Conservation (phyloP, 2,888 invertebrate genomes). For the Dynastes maya region DNA sequence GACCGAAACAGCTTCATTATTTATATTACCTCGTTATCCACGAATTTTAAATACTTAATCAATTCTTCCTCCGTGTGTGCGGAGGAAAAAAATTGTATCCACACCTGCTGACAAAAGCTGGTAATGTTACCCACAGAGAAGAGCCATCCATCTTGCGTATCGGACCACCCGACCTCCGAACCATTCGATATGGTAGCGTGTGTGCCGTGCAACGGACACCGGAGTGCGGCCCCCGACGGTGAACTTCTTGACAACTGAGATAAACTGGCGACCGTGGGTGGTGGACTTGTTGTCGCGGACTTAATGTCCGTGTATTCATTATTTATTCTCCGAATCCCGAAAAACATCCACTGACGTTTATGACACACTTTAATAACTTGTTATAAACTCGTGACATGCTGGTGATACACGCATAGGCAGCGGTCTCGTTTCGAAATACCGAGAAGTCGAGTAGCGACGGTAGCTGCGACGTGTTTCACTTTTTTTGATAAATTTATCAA, state of each 20-base stretch:
- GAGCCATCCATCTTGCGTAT: slow-evolving; percentile 63
- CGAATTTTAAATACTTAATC: slow-evolving; percentile 54
- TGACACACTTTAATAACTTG: slow-evolving; percentile 55
- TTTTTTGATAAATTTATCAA: slow-evolving; percentile 9
- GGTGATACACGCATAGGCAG: background rate
- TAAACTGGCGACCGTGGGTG: slow-evolving; percentile 69
- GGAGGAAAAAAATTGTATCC: slow-evolving; percentile 52
- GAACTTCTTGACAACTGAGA: slow-evolving; percentile 66
- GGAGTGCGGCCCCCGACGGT: slow-evolving; percentile 64
- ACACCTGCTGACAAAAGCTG: slow-evolving; percentile 61
- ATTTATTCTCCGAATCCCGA: slow-evolving; percentile 61
- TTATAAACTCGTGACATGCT: slow-evolving; percentile 26
- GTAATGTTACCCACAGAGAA: slow-evolving; percentile 62
- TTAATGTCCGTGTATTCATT: slow-evolving; percentile 68
- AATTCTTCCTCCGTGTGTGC: slow-evolving; percentile 26
- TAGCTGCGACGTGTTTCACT: background rate
- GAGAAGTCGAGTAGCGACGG: slow-evolving; percentile 13
- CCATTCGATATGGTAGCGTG: slow-evolving; percentile 62
- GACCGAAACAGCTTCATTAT: slow-evolving; percentile 50
- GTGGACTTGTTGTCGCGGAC: slow-evolving; percentile 68
- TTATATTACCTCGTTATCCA: slow-evolving; percentile 52
- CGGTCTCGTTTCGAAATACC: background rate
- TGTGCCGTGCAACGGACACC: slow-evolving; percentile 56
- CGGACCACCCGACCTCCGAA: slow-evolving; percentile 65
- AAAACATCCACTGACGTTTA: slow-evolving; percentile 53